Percentiles rank a stretch among this genome's conserved stretches.
Evolutionary conservation across 2,888 invertebrate species (phyloP).

Genomic region (Synergus umbraculus): DNA sequence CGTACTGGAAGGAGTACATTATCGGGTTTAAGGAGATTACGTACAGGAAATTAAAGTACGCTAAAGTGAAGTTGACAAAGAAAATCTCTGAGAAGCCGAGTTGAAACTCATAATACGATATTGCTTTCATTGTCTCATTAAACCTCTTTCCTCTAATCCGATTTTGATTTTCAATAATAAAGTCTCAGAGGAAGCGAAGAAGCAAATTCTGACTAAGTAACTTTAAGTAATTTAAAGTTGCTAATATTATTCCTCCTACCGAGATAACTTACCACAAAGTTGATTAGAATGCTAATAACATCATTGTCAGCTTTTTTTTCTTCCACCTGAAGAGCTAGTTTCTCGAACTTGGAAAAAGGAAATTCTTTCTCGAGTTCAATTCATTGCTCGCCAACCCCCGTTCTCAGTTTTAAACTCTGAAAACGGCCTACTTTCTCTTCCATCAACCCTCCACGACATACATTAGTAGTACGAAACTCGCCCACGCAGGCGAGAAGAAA

Average conservation of each 20-base stretch:
- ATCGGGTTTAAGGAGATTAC: slow-evolving; percentile 35
- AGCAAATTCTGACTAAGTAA: slow-evolving; percentile 1
- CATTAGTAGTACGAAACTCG: slow-evolving; percentile 60
- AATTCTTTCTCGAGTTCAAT: slow-evolving; percentile 42
- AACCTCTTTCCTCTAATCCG: slow-evolving; percentile 16
- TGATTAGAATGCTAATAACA: slow-evolving; percentile 5
- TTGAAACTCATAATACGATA: slow-evolving; percentile 16
- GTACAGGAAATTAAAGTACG: slow-evolving; percentile 22
- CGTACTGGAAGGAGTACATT: slow-evolving; percentile 25
- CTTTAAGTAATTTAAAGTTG: background rate
- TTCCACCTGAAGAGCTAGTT: slow-evolving; percentile 7
- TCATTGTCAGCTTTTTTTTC: background rate
- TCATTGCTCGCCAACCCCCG: slow-evolving; percentile 36
- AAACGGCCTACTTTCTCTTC: slow-evolving; percentile 52
- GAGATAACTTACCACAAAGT: background rate
- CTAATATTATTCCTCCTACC: background rate
- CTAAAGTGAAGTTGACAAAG: background rate
- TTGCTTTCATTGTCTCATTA: slow-evolving; percentile 32
- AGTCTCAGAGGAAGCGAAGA: background rate
- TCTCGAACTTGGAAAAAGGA: slow-evolving; percentile 17
- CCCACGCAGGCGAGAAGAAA: slow-evolving; percentile 61
- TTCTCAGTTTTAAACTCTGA: slow-evolving; percentile 46
- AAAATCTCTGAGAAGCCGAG: background rate
- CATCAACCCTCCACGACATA: slow-evolving; percentile 44
- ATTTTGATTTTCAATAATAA: slow-evolving; percentile 26